Conservation (phyloP, 2,797 vertebrate species). For the Scarus forsteni region DNA sequence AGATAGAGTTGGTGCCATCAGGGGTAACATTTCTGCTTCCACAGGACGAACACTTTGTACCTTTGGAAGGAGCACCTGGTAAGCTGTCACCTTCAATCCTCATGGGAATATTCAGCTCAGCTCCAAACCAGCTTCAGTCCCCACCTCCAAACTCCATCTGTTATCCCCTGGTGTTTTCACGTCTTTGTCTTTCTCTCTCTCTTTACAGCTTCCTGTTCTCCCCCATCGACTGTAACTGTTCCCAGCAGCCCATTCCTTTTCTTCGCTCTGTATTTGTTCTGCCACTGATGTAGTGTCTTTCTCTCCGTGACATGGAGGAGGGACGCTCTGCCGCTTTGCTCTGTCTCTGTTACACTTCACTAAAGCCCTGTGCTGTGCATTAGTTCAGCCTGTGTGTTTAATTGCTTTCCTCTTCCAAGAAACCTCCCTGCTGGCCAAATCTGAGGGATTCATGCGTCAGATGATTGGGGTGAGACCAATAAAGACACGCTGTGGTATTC, state of each 20-base stretch:
- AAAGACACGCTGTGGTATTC: constrained; percentile 17
- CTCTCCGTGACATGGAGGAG: constrained; percentile 28
- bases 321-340: constrained; percentile 34
- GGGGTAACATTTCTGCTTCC: not conserved
- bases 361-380: constrained; percentile 39
- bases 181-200: constrained; percentile 26
- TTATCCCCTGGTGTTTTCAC: constrained; percentile 23
- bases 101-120: constrained; percentile 26
- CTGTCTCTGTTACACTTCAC: constrained; percentile 42
- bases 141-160: constrained; percentile 47
- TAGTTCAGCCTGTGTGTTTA: constrained; percentile 60
- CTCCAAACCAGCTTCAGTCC: constrained; percentile 37
- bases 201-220: constrained; percentile 16
- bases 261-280: constrained; percentile 52
- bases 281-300: constrained; percentile 48
- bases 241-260: constrained; percentile 38
- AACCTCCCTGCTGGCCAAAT: constrained; percentile 53
- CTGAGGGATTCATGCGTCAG: constrained; percentile 41
- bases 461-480: constrained; percentile 30
- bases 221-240: constrained; percentile 30
- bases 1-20: constrained; percentile 10
- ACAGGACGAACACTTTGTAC: constrained; percentile 13
- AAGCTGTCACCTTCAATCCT: constrained; percentile 44
- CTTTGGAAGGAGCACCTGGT: constrained; percentile 20
- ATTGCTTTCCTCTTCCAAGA: constrained; percentile 64